Percentiles rank a stretch among this genome's conserved stretches.
Conservation (phyloP, 2,888 invertebrate genomes). For the Rhodophaea formosa region DNA sequence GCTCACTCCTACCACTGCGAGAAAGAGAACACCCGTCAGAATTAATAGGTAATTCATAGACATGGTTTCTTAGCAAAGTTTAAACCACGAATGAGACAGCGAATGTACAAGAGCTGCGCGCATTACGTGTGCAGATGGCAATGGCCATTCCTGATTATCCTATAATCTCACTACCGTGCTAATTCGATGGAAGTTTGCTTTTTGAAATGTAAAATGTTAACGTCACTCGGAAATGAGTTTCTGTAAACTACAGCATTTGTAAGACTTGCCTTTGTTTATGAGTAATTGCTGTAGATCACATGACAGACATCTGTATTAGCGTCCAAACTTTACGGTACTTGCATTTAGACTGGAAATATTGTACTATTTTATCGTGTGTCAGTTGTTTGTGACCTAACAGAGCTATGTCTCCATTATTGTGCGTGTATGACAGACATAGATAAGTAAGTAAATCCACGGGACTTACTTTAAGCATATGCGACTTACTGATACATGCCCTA, state of each 20-base stretch:
- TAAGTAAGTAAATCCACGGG: no score
- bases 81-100: constrained; percentile 19
- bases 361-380: no score
- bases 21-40: constrained; percentile 6
- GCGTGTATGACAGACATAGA: no score
- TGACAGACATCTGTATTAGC: background rate
- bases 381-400: no score
- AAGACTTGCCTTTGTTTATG: background rate
- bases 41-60: constrained; percentile 15
- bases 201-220: background rate
- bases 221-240: background rate
- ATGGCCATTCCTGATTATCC: constrained; percentile 11
- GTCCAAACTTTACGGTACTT: no score
- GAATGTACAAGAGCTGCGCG: background rate
- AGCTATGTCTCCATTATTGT: no score
- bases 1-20: constrained; percentile 23
- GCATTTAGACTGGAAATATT: no score
- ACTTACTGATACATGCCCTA: no score
- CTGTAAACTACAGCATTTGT: background rate
- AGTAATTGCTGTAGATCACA: background rate
- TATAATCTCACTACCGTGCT: constrained; percentile 18
- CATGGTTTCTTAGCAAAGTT: constrained; percentile 24
- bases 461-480: no score
- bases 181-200: constrained; percentile 1
- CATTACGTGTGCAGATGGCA: constrained; percentile 21